These are phyloP conservation scores for Drosophila kanapiae DNA, from an alignment of 1,140 invertebrate species.

Conservation along the genomic window DNA sequence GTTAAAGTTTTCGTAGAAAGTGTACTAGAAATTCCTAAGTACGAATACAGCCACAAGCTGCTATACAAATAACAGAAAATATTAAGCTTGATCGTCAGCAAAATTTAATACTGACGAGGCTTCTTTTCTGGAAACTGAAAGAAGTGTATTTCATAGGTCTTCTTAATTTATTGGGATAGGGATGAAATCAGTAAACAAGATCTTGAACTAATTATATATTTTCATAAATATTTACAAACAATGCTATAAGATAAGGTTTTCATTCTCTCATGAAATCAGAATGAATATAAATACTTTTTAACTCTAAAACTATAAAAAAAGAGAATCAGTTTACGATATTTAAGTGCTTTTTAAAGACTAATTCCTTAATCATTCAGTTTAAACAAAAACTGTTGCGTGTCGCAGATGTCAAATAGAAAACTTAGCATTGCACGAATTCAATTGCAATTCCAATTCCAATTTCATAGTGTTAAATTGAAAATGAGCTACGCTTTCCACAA, in stretches of 20 bases:
- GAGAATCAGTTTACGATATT: neutral
- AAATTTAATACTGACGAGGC: neutral
- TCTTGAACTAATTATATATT: too few species aligned
- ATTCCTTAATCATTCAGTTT: neutral
- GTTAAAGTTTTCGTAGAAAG: neutral
- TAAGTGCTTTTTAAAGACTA: neutral
- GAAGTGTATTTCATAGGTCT: neutral
- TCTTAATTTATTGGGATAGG: too few species aligned
- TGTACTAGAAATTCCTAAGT: neutral
- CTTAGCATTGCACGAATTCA: constrained; percentile 39
- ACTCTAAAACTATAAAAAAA: neutral
- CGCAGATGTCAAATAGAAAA: constrained; percentile 35
- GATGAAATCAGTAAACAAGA: too few species aligned
- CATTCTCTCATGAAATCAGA: neutral
- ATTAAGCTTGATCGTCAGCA: neutral
- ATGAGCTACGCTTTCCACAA: constrained; percentile 21
- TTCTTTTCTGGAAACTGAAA: neutral
- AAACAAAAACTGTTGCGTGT: constrained; percentile 13
- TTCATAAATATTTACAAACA: constrained; percentile 1
- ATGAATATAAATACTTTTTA: neutral
- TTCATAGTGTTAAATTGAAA: constrained; percentile 19
- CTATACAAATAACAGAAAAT: neutral
- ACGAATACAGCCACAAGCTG: neutral
- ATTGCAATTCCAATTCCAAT: neutral
- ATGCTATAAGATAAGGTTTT: neutral